Evolutionary conservation across 2,797 vertebrate genomes (phyloP), one percentile per base, ranked within the genome.

Genomic region (Squalus acanthias): DNA sequence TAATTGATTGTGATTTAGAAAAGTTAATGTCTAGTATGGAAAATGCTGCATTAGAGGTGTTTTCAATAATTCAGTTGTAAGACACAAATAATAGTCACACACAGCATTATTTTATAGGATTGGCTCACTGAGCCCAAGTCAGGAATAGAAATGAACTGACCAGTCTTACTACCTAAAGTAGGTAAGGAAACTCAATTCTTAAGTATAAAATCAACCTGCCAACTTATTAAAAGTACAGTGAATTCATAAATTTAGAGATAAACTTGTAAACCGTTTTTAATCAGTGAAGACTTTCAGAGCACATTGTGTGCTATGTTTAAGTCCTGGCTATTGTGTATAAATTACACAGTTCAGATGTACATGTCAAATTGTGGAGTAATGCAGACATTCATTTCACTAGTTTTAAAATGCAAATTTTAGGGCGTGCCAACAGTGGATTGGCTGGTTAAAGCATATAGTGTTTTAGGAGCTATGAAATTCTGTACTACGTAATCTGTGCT

Each of bases 31-130:
- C 63, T 95, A 76, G 94, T n/a, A 76, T 60, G 94, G 50, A 95
- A 72, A 95, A 74, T 76, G 72, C 70, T 53, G 53, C 53, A 76
- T 69, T 95, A 26, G 70, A 95, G 24, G 50, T 74, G 50, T 95
- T 95, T 95, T 95, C 70, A 74, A 17, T 74, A 6, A 95, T 95
- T 95, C 46, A 46, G 94, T 95, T 95, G 70, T 74, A 95, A 95
- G 50, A 74, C 70, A 65, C 88, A 74, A 74, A 74, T 74, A 95
- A 53, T 74, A 74, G 94, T 95, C 94, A 74, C 46, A 76, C 70
- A 60, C 70, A 65, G 89, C 94, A 95, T 95, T 95, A 95, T 95
- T 95, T 95, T 74, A 95, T 95, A 95, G 94, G 94, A 95, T 95
- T 74, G 94, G 94, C 94, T 95, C 94, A 29, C 70, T 74, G 94